Conservation (phyloP, 2,113 vertebrate genomes). For the Brienomyrus brachyistius region DNA sequence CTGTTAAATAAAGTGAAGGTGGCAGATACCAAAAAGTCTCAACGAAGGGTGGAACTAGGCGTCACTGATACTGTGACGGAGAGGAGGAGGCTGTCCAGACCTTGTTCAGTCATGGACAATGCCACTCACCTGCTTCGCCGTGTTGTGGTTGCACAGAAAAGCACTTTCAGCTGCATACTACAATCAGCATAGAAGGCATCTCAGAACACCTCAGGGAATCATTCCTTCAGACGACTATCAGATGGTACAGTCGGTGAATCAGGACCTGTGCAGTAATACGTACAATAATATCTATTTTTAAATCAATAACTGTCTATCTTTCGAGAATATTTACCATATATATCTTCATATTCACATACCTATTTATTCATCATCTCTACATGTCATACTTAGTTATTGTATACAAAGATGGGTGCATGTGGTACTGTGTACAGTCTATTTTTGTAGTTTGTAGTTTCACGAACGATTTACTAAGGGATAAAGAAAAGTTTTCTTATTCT, state of each 20-base stretch:
- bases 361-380: neutral
- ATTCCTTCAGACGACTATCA: neutral
- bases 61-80: neutral
- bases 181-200: neutral
- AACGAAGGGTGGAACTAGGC: neutral
- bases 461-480: neutral
- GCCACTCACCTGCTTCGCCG: neutral
- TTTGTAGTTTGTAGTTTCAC: neutral
- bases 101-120: neutral
- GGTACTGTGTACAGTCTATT: neutral
- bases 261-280: neutral
- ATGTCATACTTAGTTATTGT: neutral
- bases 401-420: neutral
- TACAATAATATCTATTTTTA: neutral
- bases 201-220: neutral
- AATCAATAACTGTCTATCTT: neutral
- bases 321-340: neutral
- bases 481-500: neutral
- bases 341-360: neutral
- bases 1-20: neutral
- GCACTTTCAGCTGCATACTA: neutral
- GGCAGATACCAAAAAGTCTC: neutral
- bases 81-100: neutral
- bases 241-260: neutral
- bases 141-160: neutral